Conservation (phyloP, 2,113 vertebrate species). For the Chionomys nivalis region DNA sequence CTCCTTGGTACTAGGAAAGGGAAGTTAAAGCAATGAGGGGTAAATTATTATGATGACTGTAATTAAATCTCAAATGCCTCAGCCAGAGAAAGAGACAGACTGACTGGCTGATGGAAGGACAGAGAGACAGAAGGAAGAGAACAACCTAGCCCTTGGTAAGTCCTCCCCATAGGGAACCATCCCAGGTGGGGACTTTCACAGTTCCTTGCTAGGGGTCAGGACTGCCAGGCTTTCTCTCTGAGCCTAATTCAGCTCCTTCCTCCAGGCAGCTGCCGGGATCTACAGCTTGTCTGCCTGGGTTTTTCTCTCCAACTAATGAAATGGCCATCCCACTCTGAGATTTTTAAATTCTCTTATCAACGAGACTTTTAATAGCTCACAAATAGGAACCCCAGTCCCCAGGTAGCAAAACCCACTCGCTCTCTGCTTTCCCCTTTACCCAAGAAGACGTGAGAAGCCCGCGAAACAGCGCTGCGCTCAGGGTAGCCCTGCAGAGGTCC, state of each 20-base stretch:
- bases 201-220: not conserved
- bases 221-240: not conserved
- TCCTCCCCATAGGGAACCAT: not conserved
- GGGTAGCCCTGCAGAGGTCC: accelerated
- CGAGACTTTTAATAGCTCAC: not conserved
- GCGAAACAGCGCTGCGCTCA: accelerated
- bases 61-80: conserved; percentile 15
- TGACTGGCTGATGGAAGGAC: not conserved
- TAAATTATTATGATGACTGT: not conserved
- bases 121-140: not conserved
- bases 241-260: not conserved
- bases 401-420: not conserved
- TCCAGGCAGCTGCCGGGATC: not conserved
- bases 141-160: accelerated
- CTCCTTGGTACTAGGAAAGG: not conserved
- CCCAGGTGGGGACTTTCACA: not conserved
- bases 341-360: not conserved
- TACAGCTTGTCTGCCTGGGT: too few relatives aligned
- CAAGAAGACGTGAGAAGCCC: accelerated
- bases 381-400: not conserved
- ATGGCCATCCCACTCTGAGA: not conserved
- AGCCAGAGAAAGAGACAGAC: not conserved
- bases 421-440: not conserved
- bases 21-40: not conserved
- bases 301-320: not conserved